Conservation (phyloP, 1,140 invertebrate genomes). For the Colletes gigas region DNA sequence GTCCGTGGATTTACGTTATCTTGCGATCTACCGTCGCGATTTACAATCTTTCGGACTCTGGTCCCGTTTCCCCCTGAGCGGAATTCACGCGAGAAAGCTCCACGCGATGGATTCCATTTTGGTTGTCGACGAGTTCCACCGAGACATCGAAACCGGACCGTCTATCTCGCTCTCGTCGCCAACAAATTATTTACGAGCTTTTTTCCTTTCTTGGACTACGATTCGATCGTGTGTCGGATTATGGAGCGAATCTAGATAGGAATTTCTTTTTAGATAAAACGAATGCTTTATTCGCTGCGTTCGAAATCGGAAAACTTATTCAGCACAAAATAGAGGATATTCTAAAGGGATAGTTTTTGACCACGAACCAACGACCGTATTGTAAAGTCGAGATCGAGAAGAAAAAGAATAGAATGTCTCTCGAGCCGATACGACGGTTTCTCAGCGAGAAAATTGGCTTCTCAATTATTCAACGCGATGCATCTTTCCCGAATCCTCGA, state of each 20-base stretch:
- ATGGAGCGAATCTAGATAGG: background rate
- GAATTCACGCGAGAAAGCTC: constrained; percentile 1
- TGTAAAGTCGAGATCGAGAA: background rate
- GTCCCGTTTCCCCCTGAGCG: background rate
- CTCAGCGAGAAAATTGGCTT: constrained; percentile 55
- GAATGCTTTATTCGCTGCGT: no score
- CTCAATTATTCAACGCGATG: constrained; percentile 59
- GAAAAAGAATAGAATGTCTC: background rate
- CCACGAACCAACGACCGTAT: background rate
- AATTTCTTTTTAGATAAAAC: background rate
- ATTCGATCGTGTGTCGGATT: no score
- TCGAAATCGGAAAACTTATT: no score
- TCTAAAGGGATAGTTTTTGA: no score
- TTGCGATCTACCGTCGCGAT: background rate
- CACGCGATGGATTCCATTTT: background rate
- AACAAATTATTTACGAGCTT: no score
- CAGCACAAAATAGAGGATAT: no score
- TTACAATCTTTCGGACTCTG: constrained; percentile 25
- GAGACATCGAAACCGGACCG: no score
- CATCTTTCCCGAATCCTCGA: constrained; percentile 23
- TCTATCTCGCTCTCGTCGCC: no score
- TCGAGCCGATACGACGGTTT: constrained; percentile 37
- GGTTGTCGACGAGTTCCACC: no score
- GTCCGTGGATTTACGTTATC: no score
- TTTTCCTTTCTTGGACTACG: no score